Percentiles rank a stretch among this genome's conserved stretches.
These are phyloP conservation scores for Diabrotica undecimpunctata DNA, from an alignment of 1,140 invertebrate species.

Conservation along the genomic window DNA sequence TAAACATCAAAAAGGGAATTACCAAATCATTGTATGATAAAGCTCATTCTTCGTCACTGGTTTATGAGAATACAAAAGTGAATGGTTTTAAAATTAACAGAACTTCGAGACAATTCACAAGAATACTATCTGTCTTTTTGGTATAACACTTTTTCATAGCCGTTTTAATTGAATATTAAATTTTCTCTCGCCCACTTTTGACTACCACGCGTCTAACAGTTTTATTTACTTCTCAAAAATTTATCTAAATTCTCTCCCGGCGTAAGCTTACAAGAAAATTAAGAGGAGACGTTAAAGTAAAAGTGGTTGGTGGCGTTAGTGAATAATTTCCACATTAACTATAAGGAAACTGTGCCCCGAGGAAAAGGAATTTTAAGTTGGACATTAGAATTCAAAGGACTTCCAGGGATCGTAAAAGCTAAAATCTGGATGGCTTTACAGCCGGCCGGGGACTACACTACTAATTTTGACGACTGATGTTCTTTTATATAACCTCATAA, in stretches of 20 bases:
- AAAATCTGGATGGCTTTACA: slow-evolving; percentile 30
- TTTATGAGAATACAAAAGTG: not conserved
- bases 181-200: not conserved
- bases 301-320: slow-evolving; percentile 1
- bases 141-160: not conserved
- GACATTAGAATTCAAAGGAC: slow-evolving; percentile 29
- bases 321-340: slow-evolving; percentile 29
- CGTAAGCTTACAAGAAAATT: not conserved
- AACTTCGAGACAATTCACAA: not conserved
- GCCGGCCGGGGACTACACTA: slow-evolving; percentile 20
- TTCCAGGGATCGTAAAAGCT: slow-evolving; percentile 25
- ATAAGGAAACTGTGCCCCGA: slow-evolving; percentile 19
- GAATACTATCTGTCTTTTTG: not conserved
- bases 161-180: not conserved
- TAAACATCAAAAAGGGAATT: not conserved
- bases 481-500: slow-evolving; percentile 20
- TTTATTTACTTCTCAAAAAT: not conserved
- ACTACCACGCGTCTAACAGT: not conserved
- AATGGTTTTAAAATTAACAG: not conserved
- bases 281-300: not conserved
- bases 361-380: slow-evolving; percentile 28
- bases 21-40: not conserved
- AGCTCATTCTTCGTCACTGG: not conserved
- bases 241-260: not conserved
- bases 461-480: slow-evolving; percentile 29